Evolutionary conservation across 2,888 invertebrate genomes (phyloP), one percentile per base, ranked within the genome.

Genomic region (Pristionchus entomophagus): DNA sequence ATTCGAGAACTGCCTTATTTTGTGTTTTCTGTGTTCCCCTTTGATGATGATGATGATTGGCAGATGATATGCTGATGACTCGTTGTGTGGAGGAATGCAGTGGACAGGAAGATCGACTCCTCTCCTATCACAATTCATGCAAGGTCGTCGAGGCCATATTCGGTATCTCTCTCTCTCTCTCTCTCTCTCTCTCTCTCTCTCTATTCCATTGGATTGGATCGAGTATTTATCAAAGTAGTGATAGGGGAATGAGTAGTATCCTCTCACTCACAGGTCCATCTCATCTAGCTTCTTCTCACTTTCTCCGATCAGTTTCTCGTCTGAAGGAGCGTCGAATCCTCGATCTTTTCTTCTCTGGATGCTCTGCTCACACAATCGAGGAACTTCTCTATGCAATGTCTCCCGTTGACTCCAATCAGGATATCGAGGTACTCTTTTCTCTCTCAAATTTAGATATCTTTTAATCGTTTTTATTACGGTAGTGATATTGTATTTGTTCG

Each of bases 281-380:
- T 77, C 84, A 84, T 1, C 26, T 83, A 17, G 89, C 88, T 19
- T 88, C 90, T 10, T 77, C 86, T 19, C 51, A 86, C 10, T 90
- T 90, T 65, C 87, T 91, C 17, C 45, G 86, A 29, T 81, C 86
- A 1, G 22, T 91, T 17, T 86, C 85, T 14, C 86, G 87, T 32
- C 81, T 89, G 51, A 91, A 91, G 65, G 89, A 89, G 78, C 88
- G 88, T 65, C 82, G 35, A 8, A 53, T 89, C 0, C 69, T 88
- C 19, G 88, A 89, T 73, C 49, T 91, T 85, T 78, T 91, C 69
- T 90, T 88, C 82, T 62, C 85, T 41, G 89, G 89, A 29, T 88
- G 89, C 19, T 86, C 87, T n/a, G 88, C 88, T 14, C 77, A 88
- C 62, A 87, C 89, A 0, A 89, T 91, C 35, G 91, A 91, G 62